phyloP scores from a whole-genome alignment of 2,113 vertebrate genomes.

The Tringa solitaria region DNA sequence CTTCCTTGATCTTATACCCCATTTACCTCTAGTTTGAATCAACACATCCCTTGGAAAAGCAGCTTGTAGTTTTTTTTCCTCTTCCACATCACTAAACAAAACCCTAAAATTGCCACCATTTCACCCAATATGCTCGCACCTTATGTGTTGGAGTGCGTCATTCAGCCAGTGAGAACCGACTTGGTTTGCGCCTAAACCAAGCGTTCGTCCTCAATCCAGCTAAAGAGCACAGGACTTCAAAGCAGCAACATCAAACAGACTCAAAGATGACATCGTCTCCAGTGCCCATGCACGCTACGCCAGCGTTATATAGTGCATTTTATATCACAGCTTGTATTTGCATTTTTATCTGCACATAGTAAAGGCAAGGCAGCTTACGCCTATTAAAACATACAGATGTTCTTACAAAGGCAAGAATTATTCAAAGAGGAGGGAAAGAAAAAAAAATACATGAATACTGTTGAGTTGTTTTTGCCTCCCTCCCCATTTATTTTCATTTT shows the following conservation, averaged over 20 bases:
- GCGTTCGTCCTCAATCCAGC: neutral
- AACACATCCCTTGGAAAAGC: neutral
- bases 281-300: neutral
- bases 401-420: neutral
- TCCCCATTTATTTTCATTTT: neutral
- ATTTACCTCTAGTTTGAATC: neutral
- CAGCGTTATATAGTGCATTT: neutral
- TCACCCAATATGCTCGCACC: neutral
- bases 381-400: neutral
- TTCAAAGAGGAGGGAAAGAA: neutral
- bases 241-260: neutral
- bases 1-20: neutral
- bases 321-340: neutral
- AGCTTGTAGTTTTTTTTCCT: neutral
- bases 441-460: neutral
- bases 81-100: neutral
- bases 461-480: neutral
- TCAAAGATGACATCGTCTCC: accelerated
- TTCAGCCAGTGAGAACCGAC: neutral
- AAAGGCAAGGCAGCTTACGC: neutral
- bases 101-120: neutral
- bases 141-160: neutral
- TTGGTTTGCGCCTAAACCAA: neutral
- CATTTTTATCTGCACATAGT: neutral
- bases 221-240: neutral